Evolutionary conservation across 2,888 invertebrate genomes (phyloP).

Genomic region (Cryptus viduatorius): DNA sequence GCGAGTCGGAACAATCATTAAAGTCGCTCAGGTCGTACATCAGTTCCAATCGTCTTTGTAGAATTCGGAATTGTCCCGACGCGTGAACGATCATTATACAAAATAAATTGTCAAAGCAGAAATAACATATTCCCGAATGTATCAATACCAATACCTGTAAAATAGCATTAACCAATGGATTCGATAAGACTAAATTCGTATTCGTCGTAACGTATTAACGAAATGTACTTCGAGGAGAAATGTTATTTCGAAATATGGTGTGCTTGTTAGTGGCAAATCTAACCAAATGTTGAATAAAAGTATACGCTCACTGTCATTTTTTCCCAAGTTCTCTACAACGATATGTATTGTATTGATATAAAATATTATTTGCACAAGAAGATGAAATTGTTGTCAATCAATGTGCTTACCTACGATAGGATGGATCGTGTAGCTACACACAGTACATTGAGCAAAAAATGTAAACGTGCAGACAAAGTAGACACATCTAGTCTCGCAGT

Average conservation of each 20-base stretch:
- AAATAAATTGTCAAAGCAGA: slow-evolving; percentile 74
- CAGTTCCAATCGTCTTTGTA: slow-evolving; percentile 68
- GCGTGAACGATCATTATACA: slow-evolving; percentile 69
- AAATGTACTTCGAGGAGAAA: slow-evolving; percentile 11
- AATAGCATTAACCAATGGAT: too few species aligned
- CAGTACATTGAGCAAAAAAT: slow-evolving; percentile 65
- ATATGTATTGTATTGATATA: neutral
- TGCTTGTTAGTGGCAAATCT: slow-evolving; percentile 12
- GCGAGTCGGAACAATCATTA: neutral
- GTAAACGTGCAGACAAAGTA: slow-evolving; percentile 66
- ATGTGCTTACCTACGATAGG: slow-evolving; percentile 67
- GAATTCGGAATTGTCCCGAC: slow-evolving; percentile 73
- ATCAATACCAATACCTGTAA: too few species aligned
- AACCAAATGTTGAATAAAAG: slow-evolving; percentile 63
- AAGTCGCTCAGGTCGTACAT: slow-evolving; percentile 29
- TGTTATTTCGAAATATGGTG: slow-evolving; percentile 58
- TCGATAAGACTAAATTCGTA: too few species aligned
- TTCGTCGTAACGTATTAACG: too few species aligned
- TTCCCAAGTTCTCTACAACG: slow-evolving; percentile 69
- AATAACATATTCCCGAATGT: slow-evolving; percentile 64
- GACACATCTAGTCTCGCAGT: slow-evolving; percentile 59
- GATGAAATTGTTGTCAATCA: neutral
- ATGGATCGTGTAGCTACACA: slow-evolving; percentile 62
- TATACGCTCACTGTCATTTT: slow-evolving; percentile 66
- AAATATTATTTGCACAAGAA: too few species aligned